Evolutionary conservation across 92 coral and sea anemone genomes (phyloP).

Genomic region (Phenganax stokvisi): DNA sequence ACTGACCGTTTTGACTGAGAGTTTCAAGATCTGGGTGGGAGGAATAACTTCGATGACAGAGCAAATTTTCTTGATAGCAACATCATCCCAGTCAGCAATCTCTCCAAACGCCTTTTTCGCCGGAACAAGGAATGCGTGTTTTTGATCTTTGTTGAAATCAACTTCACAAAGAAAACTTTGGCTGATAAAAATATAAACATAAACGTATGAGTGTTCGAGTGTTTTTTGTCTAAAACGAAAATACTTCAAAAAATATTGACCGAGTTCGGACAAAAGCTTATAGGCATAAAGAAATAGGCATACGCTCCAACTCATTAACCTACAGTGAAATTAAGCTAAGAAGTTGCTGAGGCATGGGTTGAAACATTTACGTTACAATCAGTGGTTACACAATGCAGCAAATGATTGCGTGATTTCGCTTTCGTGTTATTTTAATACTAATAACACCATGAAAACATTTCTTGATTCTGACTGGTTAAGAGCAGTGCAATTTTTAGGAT

Average conservation of each 20-base stretch:
- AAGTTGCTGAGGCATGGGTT: not conserved
- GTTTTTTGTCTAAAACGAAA: not conserved
- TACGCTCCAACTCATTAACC: not conserved
- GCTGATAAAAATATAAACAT: conserved; percentile 34
- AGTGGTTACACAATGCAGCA: no score
- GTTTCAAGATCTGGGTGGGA: conserved; percentile 61
- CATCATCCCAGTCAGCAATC: conserved; percentile 62
- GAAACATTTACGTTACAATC: no score
- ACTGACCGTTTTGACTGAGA: conserved; percentile 72
- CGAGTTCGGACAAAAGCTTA: not conserved
- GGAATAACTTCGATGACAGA: conserved; percentile 71
- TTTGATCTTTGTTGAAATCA: conserved; percentile 68
- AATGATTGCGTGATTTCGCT: no score
- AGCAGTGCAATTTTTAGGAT: no score
- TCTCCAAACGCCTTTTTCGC: conserved; percentile 81
- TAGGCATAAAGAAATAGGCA: not conserved
- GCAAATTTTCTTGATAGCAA: conserved; percentile 57
- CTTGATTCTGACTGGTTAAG: no score
- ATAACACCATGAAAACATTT: no score
- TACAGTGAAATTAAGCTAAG: not conserved
- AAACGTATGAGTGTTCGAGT: not conserved
- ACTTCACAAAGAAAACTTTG: conserved; percentile 59
- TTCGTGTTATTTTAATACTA: no score
- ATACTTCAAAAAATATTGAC: not conserved
- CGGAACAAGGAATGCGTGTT: conserved; percentile 69